Conservation (phyloP, 2,113 vertebrate genomes). For the Hypocryptadius cinnamomeus region DNA sequence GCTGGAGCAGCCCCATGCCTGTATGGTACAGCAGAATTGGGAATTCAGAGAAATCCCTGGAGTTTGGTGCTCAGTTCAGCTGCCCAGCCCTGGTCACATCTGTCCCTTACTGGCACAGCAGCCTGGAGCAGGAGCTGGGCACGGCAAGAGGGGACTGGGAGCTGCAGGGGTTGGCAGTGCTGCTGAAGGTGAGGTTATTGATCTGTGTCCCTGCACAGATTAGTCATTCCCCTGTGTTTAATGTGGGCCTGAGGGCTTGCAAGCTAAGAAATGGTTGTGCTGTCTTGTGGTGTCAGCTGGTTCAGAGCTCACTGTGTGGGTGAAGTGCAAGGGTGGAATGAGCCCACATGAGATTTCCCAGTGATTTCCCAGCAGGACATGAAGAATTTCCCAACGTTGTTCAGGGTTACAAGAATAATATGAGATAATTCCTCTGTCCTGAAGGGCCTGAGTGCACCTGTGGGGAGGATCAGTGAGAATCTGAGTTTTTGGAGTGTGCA, state of each 20-base stretch:
- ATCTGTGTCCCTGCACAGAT: not conserved
- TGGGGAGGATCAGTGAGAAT: not conserved
- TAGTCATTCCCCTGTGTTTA: not conserved
- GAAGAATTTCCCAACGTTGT: not conserved
- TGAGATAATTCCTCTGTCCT: not conserved
- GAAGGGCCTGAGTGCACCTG: not conserved
- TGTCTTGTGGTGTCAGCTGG: not conserved
- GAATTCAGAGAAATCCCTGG: not conserved
- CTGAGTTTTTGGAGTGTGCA: not conserved
- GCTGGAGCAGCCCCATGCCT: rapidly evolving
- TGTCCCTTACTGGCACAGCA: not conserved
- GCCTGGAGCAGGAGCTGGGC: not conserved
- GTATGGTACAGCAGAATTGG: rapidly evolving
- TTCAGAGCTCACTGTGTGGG: not conserved
- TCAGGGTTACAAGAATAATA: not conserved
- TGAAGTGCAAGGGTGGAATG: not conserved
- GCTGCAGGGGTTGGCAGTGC: not conserved
- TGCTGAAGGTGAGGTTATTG: not conserved
- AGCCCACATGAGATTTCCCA: rapidly evolving
- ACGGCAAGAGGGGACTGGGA: not conserved
- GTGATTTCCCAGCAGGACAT: not conserved
- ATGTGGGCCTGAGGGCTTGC: not conserved
- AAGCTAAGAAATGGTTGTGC: not conserved
- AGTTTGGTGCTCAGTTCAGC: not conserved
- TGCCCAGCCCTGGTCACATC: not conserved